These are phyloP conservation scores for Spodoptera frugiperda DNA, from an alignment of 1,140 invertebrate genomes.

Conservation along the genomic window DNA sequence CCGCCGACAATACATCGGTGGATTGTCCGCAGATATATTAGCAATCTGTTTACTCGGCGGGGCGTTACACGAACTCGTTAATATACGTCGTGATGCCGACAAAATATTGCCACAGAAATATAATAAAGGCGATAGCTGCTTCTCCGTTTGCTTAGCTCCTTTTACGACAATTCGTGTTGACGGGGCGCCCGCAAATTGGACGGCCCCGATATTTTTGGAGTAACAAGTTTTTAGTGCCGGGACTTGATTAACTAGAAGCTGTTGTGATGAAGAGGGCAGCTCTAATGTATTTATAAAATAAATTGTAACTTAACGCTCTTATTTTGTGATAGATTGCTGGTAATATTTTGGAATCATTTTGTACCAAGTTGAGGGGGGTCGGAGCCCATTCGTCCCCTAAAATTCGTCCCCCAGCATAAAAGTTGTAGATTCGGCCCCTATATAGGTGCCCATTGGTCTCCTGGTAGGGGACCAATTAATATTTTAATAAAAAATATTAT, in stretches of 20 bases:
- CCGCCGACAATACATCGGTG: conserved; percentile 42
- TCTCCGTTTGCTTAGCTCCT: conserved; percentile 35
- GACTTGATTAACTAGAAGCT: conserved; percentile 15
- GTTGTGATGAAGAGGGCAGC: not conserved
- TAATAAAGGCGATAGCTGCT: conserved; percentile 40
- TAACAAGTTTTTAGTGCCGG: conserved; percentile 16
- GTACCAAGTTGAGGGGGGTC: too few relatives aligned
- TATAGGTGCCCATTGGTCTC: too few relatives aligned
- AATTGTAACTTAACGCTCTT: conserved; percentile 1
- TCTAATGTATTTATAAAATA: conserved; percentile 12
- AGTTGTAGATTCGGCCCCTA: too few relatives aligned
- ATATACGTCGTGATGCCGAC: conserved; percentile 56
- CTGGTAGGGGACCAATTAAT: too few relatives aligned
- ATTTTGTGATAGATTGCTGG: not conserved
- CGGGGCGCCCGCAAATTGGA: conserved; percentile 34
- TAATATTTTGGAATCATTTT: not conserved
- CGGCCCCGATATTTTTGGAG: conserved; percentile 14
- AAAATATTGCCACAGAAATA: conserved; percentile 59
- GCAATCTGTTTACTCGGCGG: conserved; percentile 66
- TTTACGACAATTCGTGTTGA: conserved; percentile 41
- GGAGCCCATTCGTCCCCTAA: too few relatives aligned
- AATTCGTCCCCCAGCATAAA: too few relatives aligned
- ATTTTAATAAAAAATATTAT: too few relatives aligned
- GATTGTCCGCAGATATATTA: conserved; percentile 57
- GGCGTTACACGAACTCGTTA: conserved; percentile 63